phyloP scores from a whole-genome alignment of 2,888 invertebrate species.

The Chorisops tibialis region DNA sequence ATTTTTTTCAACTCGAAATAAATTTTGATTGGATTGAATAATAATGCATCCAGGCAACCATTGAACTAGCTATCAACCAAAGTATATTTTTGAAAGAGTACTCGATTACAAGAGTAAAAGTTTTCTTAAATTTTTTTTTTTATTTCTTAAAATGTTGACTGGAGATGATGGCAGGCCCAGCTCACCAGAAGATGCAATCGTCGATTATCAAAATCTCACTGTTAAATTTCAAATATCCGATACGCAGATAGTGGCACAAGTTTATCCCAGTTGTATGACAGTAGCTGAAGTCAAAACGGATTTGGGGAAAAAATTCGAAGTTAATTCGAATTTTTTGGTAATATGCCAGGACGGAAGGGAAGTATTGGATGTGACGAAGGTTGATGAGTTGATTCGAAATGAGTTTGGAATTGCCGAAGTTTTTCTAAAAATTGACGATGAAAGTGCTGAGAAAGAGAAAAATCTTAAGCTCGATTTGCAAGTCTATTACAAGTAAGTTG shows the following conservation, averaged over 20 bases:
- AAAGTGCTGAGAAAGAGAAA: conserved; percentile 19
- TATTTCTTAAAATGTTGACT: not conserved
- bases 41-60: conserved; percentile 13
- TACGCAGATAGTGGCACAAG: conserved; percentile 46
- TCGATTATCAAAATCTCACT: conserved; percentile 46
- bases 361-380: conserved; percentile 40
- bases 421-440: conserved; percentile 36
- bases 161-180: not conserved
- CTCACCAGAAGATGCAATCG: conserved; percentile 35
- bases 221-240: conserved; percentile 49
- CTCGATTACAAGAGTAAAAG: not conserved
- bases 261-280: conserved; percentile 53
- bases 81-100: not conserved
- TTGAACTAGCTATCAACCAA: not conserved
- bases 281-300: conserved; percentile 61
- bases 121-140: not conserved
- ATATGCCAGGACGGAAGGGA: conserved; percentile 54
- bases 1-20: not conserved
- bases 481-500: conserved; percentile 48
- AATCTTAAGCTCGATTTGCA: conserved; percentile 43
- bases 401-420: conserved; percentile 49
- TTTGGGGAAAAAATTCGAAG: conserved; percentile 58
- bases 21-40: not conserved
- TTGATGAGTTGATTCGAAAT: conserved; percentile 43
- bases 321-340: conserved; percentile 54